These are phyloP conservation scores for Heteronetta atricapilla DNA, from an alignment of 2,113 vertebrate species.

Conservation along the genomic window DNA sequence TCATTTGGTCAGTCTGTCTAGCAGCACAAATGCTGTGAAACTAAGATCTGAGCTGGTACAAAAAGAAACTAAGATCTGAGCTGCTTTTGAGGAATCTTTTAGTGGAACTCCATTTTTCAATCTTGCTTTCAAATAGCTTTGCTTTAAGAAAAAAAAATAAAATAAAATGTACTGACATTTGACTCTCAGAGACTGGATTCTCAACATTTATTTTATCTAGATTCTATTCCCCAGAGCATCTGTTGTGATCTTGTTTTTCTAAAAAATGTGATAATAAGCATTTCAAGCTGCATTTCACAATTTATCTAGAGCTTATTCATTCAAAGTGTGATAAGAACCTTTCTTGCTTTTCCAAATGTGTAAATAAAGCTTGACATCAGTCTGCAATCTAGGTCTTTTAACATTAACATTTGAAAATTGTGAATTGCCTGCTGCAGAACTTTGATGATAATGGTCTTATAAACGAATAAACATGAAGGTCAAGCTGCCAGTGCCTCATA, in stretches of 20 bases:
- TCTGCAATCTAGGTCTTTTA: conserved; percentile 59
- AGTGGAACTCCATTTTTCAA: neutral
- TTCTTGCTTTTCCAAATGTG: conserved; percentile 31
- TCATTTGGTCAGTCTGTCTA: neutral
- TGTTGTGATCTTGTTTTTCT: conserved; percentile 57
- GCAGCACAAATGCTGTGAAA: neutral
- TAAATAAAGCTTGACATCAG: conserved; percentile 61
- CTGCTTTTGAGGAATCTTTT: neutral
- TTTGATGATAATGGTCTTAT: conserved; percentile 59
- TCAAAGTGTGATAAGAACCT: conserved; percentile 43
- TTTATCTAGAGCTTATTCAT: conserved; percentile 58
- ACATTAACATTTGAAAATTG: conserved; percentile 68
- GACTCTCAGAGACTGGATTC: conserved; percentile 25
- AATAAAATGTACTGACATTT: neutral
- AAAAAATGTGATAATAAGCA: conserved; percentile 40
- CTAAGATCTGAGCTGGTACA: neutral
- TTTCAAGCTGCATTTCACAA: conserved; percentile 45
- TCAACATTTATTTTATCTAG: conserved; percentile 21
- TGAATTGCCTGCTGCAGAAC: conserved; percentile 51
- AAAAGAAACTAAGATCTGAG: neutral
- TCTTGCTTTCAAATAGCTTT: neutral
- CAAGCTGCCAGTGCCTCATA: conserved; percentile 41
- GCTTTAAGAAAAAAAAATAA: neutral
- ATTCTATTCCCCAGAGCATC: conserved; percentile 53
- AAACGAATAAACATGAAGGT: conserved; percentile 71